Evolutionary conservation across 2,797 vertebrate species (phyloP).

Genomic region (Chiroxiphia lanceolata): DNA sequence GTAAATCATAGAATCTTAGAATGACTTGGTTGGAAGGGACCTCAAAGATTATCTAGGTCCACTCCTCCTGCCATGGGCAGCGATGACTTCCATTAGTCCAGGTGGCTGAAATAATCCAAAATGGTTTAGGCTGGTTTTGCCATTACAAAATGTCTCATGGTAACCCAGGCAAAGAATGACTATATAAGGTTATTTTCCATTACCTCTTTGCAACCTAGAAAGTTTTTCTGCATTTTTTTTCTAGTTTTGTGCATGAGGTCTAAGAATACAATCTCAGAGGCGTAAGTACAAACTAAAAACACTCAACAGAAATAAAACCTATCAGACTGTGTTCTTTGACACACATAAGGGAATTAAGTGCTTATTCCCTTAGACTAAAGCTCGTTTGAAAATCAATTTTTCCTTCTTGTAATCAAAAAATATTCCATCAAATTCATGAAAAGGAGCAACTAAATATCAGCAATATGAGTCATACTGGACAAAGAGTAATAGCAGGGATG

Average conservation of each 20-base stretch:
- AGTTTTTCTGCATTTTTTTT: background rate
- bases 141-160: background rate
- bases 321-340: background rate
- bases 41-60: background rate
- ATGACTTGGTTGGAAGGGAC: background rate
- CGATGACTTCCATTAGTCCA: background rate
- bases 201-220: background rate
- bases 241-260: background rate
- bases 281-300: background rate
- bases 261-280: background rate
- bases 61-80: background rate
- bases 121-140: accelerated
- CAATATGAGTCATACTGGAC: background rate
- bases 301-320: accelerated
- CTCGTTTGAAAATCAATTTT: background rate
- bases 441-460: background rate
- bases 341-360: background rate
- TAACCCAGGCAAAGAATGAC: background rate
- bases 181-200: background rate
- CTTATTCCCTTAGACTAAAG: background rate
- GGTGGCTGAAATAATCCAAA: constrained; percentile 7
- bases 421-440: background rate
- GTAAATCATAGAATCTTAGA: background rate
- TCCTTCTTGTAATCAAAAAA: background rate
- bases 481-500: background rate